Base-by-base conservation (phyloP, 2,113 vertebrate genomes). In the Camelus bactrianus region DNA sequence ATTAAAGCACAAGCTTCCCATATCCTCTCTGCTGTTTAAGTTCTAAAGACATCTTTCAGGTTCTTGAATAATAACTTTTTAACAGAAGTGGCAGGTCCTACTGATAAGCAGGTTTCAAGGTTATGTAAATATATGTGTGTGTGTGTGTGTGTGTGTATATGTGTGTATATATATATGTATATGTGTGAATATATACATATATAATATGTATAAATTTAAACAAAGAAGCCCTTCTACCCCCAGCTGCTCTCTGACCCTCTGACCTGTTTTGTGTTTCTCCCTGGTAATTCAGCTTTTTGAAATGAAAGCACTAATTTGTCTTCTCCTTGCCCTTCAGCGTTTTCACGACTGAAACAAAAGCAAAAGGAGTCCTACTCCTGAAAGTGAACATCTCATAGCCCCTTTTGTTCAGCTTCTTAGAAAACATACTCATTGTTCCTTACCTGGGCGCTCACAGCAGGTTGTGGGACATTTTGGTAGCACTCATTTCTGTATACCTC, bases 291-390 rank as follows among this genome's bases (percentile, higher is more conserved):
- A 52, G 6, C 13, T 62, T 52, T 38, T 93, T 65, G 12, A 93
- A 94, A 87, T 26, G n/a, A 89, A 96, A 85, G 48, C 32, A 64
- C 15, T 73, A 32, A 48, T 79, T 48, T 64, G 46, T 93, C 24
- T 60, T 82, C 9, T 35, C 56, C 19, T 58, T 82, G 87, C 83
- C 73, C n/a, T 24, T 3, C 52, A 79, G 48, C 69, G 35, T 32
- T 85, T 86, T 82, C 69, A 85, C 58, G 87, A 19, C 11, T 52
- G n/a, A 77, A 88, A 90, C 9, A 28, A 69, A 76, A 73, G 54
- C 48, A 95, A 42, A 42, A 42, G 38, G 42, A 70, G 65, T 56
- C n/a, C 75, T 88, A 7, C 52, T 38, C 12, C 64, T 75, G 28
- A 17, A 17, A 38, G 38, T 30, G 58, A 92, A 50, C 5, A 54